A percentile compares a stretch with the other conserved stretches of the same genome.
Conservation (phyloP, 2,113 vertebrate genomes). For the Geococcyx californianus region DNA sequence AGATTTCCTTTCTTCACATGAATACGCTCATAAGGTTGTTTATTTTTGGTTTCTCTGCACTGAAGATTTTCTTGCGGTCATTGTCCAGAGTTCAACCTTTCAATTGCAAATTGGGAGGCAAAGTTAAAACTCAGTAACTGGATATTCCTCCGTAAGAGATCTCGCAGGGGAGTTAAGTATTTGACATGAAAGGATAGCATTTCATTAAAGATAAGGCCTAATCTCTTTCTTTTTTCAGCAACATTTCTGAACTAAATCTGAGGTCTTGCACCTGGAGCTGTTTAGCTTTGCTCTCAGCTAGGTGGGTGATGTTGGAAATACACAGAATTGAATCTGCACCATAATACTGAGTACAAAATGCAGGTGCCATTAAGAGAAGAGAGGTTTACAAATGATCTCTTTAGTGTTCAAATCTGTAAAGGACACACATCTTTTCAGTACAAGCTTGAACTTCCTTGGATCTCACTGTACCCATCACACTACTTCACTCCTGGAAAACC, state of each 20-base stretch:
- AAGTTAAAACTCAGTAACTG: not conserved
- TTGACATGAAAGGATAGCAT: constrained; percentile 30
- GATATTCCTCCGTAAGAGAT: not conserved
- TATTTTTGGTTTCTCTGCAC: not conserved
- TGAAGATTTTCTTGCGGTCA: not conserved
- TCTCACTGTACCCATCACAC: not conserved
- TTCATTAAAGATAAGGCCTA: constrained; percentile 22
- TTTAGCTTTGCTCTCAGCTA: not conserved
- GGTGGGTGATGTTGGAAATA: not conserved
- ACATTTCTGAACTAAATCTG: constrained; percentile 6
- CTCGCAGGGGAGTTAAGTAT: not conserved
- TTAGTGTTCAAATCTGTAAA: not conserved
- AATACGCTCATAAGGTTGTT: not conserved
- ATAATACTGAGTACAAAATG: not conserved
- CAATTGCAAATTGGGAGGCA: not conserved
- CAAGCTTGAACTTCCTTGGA: not conserved
- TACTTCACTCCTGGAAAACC: not conserved
- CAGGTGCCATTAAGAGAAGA: not conserved
- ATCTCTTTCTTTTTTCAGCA: constrained; percentile 17
- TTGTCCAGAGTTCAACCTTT: not conserved
- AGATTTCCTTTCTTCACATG: not conserved
- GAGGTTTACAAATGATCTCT: not conserved
- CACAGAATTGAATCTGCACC: not conserved
- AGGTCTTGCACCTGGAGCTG: not conserved
- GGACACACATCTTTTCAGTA: not conserved